Evolutionary conservation across 2,113 vertebrate genomes (phyloP), one percentile per base, ranked within the genome.

Genomic region (Pseudorectes ferrugineus): DNA sequence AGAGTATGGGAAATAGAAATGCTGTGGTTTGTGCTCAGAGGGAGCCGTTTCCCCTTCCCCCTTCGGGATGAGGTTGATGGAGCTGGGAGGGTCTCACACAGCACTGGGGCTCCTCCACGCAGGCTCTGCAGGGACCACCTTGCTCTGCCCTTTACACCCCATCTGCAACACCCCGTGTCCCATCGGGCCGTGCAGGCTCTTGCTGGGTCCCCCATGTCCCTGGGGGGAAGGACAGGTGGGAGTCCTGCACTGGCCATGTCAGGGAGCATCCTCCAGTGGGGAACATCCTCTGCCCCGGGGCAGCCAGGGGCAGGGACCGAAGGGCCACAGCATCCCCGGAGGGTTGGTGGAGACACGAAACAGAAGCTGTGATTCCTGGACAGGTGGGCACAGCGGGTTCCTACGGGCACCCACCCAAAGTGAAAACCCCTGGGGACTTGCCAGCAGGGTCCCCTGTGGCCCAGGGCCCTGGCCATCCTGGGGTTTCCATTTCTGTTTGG

Each of bases 1-100:
- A 43, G 59, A 57, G 85, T 62, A 88, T 94, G 92, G 92, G 89
- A 93, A 96, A 85, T 59, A 88, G 67, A 70, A 92, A 74, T 29
- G 63, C 88, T 79, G 78, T 20, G 85, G 71, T 83, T 83, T 89
- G 71, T 5, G 0, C 28, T 93, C 92, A 80, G 77, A 5, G 67
- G 2, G 63, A 93, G 85, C 4, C 0, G 5, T 58, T 91, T 88
- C 82, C 81, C 88, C 81, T 80, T 91, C 71, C 46, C 73, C 5
- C 51, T 35, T 49, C 1, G 0, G 63, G 35, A n/a, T 21, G 35
- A 42, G 35, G 62, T 7, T 31, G 71, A 7, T 33, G 51, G 71
- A 36, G 38, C 58, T 62, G 51, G 22, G 20, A 22, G 24, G 10
- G 26, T 72, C 84, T 85, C 62, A 12, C 45, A 16, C 1, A 17